These are phyloP conservation scores for Trochalopteron elliotii DNA, from an alignment of 2,113 vertebrate species.

Conservation along the genomic window DNA sequence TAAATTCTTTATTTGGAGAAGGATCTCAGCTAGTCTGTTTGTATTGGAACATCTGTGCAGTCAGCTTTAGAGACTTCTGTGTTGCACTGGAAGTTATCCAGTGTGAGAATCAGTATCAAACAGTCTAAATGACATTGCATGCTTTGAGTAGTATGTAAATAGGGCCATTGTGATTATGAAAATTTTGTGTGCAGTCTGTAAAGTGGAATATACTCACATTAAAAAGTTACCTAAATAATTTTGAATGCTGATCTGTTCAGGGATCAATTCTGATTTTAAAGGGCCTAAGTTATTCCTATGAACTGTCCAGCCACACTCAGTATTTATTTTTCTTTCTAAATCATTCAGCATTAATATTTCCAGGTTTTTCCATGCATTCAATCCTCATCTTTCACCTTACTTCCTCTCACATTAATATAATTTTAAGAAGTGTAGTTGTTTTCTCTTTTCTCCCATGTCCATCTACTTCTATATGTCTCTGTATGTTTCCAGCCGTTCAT, in stretches of 20 bases:
- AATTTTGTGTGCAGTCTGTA: not conserved
- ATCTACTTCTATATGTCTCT: not conserved
- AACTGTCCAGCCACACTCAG: not conserved
- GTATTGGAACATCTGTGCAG: not conserved
- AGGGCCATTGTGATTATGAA: not conserved
- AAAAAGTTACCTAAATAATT: not conserved
- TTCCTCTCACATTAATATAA: not conserved
- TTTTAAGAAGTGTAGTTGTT: not conserved
- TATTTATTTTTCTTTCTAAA: slow-evolving; percentile 9
- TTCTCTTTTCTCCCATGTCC: not conserved
- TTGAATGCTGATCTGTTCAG: not conserved
- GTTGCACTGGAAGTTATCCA: slow-evolving; percentile 6
- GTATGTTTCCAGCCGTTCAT: not conserved
- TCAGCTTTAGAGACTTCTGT: not conserved
- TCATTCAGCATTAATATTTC: not conserved
- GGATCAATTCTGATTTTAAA: not conserved
- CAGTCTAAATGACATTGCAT: not conserved
- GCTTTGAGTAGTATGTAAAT: not conserved
- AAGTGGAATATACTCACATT: not conserved
- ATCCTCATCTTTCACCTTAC: not conserved
- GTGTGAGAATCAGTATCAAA: slow-evolving; percentile 6
- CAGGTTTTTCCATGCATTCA: not conserved
- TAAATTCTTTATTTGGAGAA: not conserved
- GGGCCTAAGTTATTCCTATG: not conserved
- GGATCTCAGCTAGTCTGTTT: not conserved